phyloP scores from a whole-genome alignment of 2,888 invertebrate genomes.

The Gryllus longicercus region DNA sequence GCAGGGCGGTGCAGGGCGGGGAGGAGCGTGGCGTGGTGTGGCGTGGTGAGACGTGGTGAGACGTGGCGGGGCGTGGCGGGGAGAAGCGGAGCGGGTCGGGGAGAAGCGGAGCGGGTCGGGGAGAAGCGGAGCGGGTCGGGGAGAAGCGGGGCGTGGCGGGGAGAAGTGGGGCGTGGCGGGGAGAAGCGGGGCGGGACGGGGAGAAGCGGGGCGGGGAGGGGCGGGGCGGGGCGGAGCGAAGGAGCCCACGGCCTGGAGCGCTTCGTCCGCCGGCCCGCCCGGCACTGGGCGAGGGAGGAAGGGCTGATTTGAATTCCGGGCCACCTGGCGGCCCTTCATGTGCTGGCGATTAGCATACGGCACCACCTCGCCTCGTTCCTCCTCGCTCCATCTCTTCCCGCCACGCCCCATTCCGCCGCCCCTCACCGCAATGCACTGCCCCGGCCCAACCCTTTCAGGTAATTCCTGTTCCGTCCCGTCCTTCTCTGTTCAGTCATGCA shows the following conservation, averaged over 20 bases:
- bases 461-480: too few relatives aligned
- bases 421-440: too few relatives aligned
- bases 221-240: too few relatives aligned
- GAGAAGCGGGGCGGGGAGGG: too few relatives aligned
- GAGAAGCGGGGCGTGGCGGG: not conserved
- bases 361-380: not conserved
- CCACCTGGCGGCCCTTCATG: slow-evolving; percentile 17
- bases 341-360: slow-evolving; percentile 3
- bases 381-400: too few relatives aligned
- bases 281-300: not conserved
- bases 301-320: slow-evolving; percentile 1
- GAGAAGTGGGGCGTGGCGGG: not conserved
- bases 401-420: too few relatives aligned
- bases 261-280: not conserved
- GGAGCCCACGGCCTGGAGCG: too few relatives aligned
- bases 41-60: too few relatives aligned
- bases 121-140: not conserved
- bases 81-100: not conserved
- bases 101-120: not conserved
- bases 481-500: too few relatives aligned
- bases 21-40: not conserved
- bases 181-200: not conserved
- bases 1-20: too few relatives aligned
- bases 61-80: too few relatives aligned
- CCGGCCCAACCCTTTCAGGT: too few relatives aligned